Conservation (phyloP, 2,888 invertebrate genomes). For the Coelogynopora nodosa region DNA sequence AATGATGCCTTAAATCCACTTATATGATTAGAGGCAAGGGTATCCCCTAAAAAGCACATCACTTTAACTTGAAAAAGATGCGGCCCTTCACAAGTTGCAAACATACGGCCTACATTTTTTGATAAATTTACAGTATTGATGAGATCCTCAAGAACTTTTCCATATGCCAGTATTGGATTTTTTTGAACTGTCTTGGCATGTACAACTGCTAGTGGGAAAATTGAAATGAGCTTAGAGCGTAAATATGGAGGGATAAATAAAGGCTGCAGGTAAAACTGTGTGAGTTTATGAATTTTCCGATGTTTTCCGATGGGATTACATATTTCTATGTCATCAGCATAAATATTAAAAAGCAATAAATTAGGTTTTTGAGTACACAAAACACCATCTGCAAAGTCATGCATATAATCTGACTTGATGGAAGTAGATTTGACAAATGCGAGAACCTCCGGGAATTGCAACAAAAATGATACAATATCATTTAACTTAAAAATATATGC, state of each 20-base stretch:
- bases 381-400: neutral
- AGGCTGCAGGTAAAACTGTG: neutral
- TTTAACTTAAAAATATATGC: neutral
- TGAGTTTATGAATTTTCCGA: constrained; percentile 11
- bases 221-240: neutral
- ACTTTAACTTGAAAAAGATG: neutral
- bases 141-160: neutral
- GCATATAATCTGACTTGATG: neutral
- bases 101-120: neutral
- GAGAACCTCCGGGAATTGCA: neutral
- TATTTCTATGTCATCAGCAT: neutral
- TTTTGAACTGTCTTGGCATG: neutral
- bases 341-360: neutral
- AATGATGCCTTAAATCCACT: constrained; percentile 1
- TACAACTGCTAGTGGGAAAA: neutral
- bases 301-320: neutral
- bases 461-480: neutral
- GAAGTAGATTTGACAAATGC: neutral
- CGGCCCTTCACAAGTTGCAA: neutral
- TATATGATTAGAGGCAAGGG: constrained; percentile 16
- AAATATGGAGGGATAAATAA: neutral
- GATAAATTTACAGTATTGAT: neutral
- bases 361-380: neutral
- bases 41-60: neutral
- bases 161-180: constrained; percentile 11